Percentiles rank a stretch among this genome's conserved stretches.
Conservation (phyloP, 2,888 invertebrate species). For the Molanna angustata region DNA sequence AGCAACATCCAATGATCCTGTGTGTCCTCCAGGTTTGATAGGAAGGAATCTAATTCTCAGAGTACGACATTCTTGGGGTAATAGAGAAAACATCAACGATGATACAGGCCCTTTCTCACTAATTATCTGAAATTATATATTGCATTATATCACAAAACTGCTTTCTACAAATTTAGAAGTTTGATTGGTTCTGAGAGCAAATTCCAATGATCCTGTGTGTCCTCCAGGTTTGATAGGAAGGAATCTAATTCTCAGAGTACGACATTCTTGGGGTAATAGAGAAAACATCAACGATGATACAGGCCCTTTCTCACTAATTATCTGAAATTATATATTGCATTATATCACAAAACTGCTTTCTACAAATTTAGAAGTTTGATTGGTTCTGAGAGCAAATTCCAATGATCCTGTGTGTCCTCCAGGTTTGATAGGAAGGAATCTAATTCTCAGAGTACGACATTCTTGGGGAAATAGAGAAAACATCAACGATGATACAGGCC, state of each 20-base stretch:
- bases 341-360: no score
- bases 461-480: slow-evolving; percentile 30
- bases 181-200: slow-evolving; percentile 16
- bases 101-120: slow-evolving; percentile 19
- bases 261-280: slow-evolving; percentile 31
- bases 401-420: slow-evolving; percentile 24
- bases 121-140: slow-evolving; percentile 19
- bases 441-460: slow-evolving; percentile 25
- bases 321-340: slow-evolving; percentile 19
- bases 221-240: slow-evolving; percentile 19
- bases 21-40: slow-evolving; percentile 16
- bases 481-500: slow-evolving; percentile 15
- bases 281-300: slow-evolving; percentile 22
- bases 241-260: slow-evolving; percentile 24
- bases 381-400: slow-evolving; percentile 15
- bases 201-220: slow-evolving; percentile 19
- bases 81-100: slow-evolving; percentile 25
- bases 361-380: slow-evolving; percentile 6
- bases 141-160: no score
- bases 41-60: slow-evolving; percentile 27
- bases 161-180: no score
- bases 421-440: slow-evolving; percentile 19
- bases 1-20: slow-evolving; percentile 19
- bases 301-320: slow-evolving; percentile 19
- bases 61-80: slow-evolving; percentile 29